Conservation (phyloP, 2,888 invertebrate genomes). For the Deladenus siricidicola region DNA sequence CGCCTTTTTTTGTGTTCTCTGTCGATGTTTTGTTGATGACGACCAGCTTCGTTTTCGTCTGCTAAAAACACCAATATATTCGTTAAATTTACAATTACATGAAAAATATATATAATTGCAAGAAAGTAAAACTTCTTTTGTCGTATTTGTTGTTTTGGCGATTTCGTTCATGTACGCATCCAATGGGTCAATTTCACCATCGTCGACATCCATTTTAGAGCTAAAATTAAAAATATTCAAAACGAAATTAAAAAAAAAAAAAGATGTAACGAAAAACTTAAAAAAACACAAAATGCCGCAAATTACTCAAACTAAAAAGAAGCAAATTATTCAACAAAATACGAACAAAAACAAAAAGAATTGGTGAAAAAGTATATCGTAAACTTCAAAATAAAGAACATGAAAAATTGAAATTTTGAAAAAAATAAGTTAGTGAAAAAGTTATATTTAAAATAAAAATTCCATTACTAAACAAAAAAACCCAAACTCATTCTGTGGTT, state of each 20-base stretch:
- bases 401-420: too few species aligned
- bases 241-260: background rate
- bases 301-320: too few species aligned
- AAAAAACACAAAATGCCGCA: too few species aligned
- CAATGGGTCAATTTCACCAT: constrained; percentile 75
- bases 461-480: too few species aligned
- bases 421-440: too few species aligned
- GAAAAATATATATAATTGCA: background rate
- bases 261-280: background rate
- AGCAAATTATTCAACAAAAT: too few species aligned
- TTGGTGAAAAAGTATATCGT: too few species aligned
- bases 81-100: background rate
- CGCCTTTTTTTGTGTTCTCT: constrained; percentile 65
- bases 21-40: constrained; percentile 26
- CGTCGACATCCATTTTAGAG: constrained; percentile 11
- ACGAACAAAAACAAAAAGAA: too few species aligned
- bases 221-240: background rate
- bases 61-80: background rate
- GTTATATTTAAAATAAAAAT: too few species aligned
- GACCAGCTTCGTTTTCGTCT: constrained; percentile 12
- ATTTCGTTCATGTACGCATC: constrained; percentile 84
- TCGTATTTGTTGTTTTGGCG: constrained; percentile 21
- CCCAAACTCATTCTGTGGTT: too few species aligned
- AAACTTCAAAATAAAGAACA: too few species aligned
- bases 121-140: constrained; percentile 2